phyloP scores from a whole-genome alignment of 2,113 vertebrate genomes.

The Salvelinus namaycush region DNA sequence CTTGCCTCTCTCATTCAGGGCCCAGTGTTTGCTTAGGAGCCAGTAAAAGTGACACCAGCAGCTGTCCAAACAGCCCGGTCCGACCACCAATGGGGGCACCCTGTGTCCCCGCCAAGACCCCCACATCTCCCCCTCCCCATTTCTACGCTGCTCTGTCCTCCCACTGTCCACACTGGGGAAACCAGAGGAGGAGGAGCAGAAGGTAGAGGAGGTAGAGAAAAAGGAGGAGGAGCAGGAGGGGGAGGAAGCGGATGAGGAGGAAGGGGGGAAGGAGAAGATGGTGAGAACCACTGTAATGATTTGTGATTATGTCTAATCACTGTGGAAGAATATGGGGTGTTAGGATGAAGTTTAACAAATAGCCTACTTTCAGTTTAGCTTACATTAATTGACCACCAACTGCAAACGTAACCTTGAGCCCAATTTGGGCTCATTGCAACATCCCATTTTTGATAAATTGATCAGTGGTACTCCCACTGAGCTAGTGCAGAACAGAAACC shows the following conservation, averaged over 20 bases:
- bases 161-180: conserved; percentile 47
- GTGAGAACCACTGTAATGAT: neutral
- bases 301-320: too few relatives aligned
- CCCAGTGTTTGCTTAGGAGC: conserved; percentile 63
- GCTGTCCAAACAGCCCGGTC: conserved; percentile 70
- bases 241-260: neutral
- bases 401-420: too few relatives aligned
- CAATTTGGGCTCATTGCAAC: too few relatives aligned
- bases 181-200: neutral
- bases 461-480: too few relatives aligned
- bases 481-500: too few relatives aligned
- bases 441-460: too few relatives aligned
- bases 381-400: too few relatives aligned
- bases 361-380: neutral
- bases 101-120: conserved; percentile 5
- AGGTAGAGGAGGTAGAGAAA: neutral
- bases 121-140: conserved; percentile 24
- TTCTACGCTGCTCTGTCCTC: conserved; percentile 33
- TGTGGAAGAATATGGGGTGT: too few relatives aligned
- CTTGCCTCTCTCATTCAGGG: conserved; percentile 29
- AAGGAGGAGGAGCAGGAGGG: neutral
- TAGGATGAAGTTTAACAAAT: too few relatives aligned
- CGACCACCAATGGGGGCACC: conserved; percentile 38
- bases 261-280: neutral
- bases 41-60: conserved; percentile 71